Evolutionary conservation across 2,113 vertebrate species (phyloP), one percentile per base, ranked within the genome.

Genomic region (Eurypyga helias): DNA sequence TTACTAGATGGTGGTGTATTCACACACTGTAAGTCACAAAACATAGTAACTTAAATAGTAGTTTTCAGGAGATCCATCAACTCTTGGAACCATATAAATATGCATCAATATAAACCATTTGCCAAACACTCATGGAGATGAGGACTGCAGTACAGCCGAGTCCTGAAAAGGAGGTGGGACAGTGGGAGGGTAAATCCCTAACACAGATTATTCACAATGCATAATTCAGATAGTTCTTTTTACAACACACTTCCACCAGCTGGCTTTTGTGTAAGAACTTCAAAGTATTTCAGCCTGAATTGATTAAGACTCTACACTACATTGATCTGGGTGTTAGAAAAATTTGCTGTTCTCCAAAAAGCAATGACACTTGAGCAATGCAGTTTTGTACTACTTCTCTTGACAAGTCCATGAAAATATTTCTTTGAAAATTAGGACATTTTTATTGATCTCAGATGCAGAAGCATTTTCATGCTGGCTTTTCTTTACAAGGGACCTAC

Each of bases 251-350:
- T 96, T 97, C 52, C 54, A 93, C 87, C 93, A 94, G 91, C 87
- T 94, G 89, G 28, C 79, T 97, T 96, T 89, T 95, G 94, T 96
- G 86, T 89, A 78, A 97, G 79, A 88, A 94, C 95, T 98, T 98
- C 97, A 97, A 97, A 98, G 94, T 91, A 85, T 84, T 97, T 95
- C 43, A 48, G 67, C 96, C 73, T 96, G 92, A 90, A 96, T 85
- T 97, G 76, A 97, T 96, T 93, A 96, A 93, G 83, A 93, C 75
- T 97, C 90, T 92, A 69, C n/a, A 67, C 80, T 91, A 96, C 94
- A 95, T 83, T 96, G 95, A 98, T 95, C 93, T 90, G 43, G 36
- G 78, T 89, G 45, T 87, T 96, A 90, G 83, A 97, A 96, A 96
- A 97, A 96, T 57, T 96, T 96, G 31, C 55, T 95, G 24, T 93